These are phyloP conservation scores for Lacanobia wlatinum DNA, from an alignment of 2,888 invertebrate species.

Conservation along the genomic window DNA sequence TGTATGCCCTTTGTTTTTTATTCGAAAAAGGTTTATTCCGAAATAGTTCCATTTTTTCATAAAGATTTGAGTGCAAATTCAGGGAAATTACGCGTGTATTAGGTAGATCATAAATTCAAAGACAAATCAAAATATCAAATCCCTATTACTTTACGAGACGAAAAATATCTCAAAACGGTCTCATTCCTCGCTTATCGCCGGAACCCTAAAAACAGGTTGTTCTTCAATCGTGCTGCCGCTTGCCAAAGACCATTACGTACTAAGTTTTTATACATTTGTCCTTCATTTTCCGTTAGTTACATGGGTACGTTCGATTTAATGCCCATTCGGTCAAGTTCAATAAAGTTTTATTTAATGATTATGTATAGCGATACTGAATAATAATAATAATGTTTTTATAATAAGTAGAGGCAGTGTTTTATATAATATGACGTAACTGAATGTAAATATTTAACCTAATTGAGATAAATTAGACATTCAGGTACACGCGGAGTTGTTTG, in stretches of 20 bases:
- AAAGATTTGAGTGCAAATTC: too few relatives aligned
- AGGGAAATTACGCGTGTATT: too few relatives aligned
- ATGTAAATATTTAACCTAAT: conserved; percentile 20
- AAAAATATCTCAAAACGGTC: too few relatives aligned
- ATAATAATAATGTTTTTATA: conserved; percentile 27
- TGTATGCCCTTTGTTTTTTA: too few relatives aligned
- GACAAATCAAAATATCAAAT: too few relatives aligned
- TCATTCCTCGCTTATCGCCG: too few relatives aligned
- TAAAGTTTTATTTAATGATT: conserved; percentile 42
- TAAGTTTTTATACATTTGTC: conserved; percentile 28
- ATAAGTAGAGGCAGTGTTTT: conserved; percentile 16
- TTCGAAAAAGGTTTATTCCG: too few relatives aligned
- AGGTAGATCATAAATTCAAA: too few relatives aligned
- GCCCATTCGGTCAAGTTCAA: conserved; percentile 48
- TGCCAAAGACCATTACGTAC: neutral
- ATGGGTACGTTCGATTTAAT: conserved; percentile 26
- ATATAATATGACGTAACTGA: conserved; percentile 32
- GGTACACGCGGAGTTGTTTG: neutral
- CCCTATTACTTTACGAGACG: too few relatives aligned
- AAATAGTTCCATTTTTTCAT: too few relatives aligned
- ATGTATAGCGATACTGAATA: conserved; percentile 19
- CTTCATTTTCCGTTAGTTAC: conserved; percentile 43
- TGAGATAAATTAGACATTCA: conserved; percentile 19
- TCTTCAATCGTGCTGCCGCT: neutral
- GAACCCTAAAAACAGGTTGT: neutral